Evolutionary conservation across 2,113 vertebrate species (phyloP), one percentile per base, ranked within the genome.

Genomic region (Chlorodrepanis virens): DNA sequence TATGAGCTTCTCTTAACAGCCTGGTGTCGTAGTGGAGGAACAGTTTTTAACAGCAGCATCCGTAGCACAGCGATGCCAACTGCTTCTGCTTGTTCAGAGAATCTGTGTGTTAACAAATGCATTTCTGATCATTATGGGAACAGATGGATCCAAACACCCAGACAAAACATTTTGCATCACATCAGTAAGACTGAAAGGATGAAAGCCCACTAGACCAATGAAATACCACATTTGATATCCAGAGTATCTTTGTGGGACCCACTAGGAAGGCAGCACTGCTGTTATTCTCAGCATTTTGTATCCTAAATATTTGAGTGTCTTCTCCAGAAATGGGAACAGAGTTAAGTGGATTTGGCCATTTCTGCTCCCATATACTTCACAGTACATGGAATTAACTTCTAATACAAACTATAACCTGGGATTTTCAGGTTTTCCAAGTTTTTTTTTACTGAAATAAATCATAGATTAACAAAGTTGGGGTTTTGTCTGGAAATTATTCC

Each of bases 401-500:
- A 13, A 68, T 70, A 56, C 3, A 4, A 89, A 37, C 40, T 56
- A 67, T 85, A 65, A 75, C 57, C 54, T 94, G 79, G 24, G 17
- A 95, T 81, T 92, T 90, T n/a, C 54, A 88, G 71, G 39, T 85
- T 86, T 94, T 87, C 67, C 56, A 70, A 16, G 31, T 5, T 13
- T 44, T 64, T 85, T 93, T 90, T 65, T 20, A 89, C 68, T 67
- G 57, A 90, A 94, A 92, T 96, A 96, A 96, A 95, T 94, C 10
- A 19, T 3, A 92, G 63, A 72, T 86, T 53, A 74, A 76, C n/a
- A 57, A 85, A 91, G 47, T 45, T 28, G 65, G 49, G 11, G 4
- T 53, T 93, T 93, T 94, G 83, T 92, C 93, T 92, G 93, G 94
- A 90, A 95, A 92, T 93, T 93, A 44, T 72, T 90, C 61, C 31